These are phyloP conservation scores for Sepiola atlantica DNA, from an alignment of 2,888 invertebrate species.

Conservation along the genomic window DNA sequence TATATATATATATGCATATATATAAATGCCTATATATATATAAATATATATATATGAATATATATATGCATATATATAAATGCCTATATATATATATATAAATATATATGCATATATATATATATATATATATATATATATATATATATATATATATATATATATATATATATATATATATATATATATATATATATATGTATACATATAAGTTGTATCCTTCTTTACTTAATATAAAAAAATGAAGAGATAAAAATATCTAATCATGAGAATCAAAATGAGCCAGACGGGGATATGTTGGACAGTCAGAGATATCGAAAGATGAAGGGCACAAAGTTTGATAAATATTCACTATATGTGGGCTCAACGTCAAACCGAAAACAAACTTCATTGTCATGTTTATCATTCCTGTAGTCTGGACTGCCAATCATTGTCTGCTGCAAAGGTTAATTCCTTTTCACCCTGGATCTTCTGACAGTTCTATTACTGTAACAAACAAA, in stretches of 20 bases:
- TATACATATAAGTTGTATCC: neutral
- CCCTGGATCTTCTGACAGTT: no score
- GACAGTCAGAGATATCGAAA: neutral
- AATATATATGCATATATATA: neutral
- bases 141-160: slow-evolving; percentile 6
- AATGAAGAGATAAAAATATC: neutral
- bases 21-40: neutral
- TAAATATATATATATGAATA: neutral
- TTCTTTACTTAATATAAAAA: neutral
- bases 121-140: slow-evolving; percentile 32
- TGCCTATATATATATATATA: neutral
- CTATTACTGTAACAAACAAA: no score
- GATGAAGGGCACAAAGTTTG: no score
- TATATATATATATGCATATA: neutral
- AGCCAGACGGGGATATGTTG: neutral
- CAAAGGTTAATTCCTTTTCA: no score
- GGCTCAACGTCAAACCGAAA: no score
- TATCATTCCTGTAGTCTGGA: no score
- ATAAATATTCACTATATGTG: no score
- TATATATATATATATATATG: slow-evolving; percentile 17
- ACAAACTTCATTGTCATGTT: no score
- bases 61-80: neutral
- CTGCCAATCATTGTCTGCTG: no score
- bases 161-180: slow-evolving; percentile 19
- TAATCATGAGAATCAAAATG: no score